These are phyloP conservation scores for Mycetomoellerius zeteki DNA, from an alignment of 1,140 invertebrate species.

Conservation along the genomic window DNA sequence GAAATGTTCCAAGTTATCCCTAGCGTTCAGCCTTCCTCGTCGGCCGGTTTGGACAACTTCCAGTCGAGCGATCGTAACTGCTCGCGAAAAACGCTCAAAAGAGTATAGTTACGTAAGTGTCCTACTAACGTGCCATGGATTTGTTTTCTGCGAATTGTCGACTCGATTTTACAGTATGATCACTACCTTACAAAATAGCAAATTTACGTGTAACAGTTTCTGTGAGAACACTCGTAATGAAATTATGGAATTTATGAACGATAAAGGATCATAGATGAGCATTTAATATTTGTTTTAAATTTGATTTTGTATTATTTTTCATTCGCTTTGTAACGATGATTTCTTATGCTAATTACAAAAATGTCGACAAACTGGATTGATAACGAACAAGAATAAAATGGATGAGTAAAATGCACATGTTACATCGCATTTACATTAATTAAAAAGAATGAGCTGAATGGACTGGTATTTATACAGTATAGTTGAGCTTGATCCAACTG, in stretches of 20 bases:
- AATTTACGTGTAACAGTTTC: not conserved
- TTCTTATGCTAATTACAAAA: not conserved
- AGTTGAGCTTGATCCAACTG: conserved; percentile 48
- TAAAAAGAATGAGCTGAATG: conserved; percentile 48
- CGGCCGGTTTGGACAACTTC: conserved; percentile 71
- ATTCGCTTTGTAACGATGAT: not conserved
- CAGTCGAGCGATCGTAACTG: conserved; percentile 64
- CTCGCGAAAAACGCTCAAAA: conserved; percentile 26
- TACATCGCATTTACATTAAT: conserved; percentile 45
- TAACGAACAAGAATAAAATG: conserved; percentile 21
- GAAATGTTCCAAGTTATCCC: conserved; percentile 52
- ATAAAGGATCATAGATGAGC: not conserved
- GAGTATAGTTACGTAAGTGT: conserved; percentile 48
- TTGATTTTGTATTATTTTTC: not conserved
- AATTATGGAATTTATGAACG: not conserved
- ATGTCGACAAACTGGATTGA: conserved; percentile 3
- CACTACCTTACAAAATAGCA: not conserved
- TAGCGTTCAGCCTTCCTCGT: conserved; percentile 40
- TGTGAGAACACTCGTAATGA: not conserved
- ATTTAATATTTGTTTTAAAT: not conserved
- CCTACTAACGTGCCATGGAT: conserved; percentile 38
- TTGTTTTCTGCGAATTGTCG: conserved; percentile 18
- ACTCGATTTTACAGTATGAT: conserved; percentile 15
- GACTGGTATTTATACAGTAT: conserved; percentile 37
- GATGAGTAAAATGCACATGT: conserved; percentile 42